phyloP scores from a whole-genome alignment of 2,888 invertebrate genomes.

The Cylloceria caligata region DNA sequence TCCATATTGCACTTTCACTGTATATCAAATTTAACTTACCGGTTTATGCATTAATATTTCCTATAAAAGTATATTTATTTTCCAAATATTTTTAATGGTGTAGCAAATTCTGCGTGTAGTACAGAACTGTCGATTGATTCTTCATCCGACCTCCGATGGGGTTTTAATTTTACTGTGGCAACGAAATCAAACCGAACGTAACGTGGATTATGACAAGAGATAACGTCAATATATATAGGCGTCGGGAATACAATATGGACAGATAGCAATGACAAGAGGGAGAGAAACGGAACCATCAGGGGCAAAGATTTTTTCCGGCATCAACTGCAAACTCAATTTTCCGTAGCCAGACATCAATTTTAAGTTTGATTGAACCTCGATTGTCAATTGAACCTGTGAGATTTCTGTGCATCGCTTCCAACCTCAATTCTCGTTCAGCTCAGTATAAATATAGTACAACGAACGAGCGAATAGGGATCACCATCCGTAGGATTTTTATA shows the following conservation, averaged over 20 bases:
- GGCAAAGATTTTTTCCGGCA: not conserved
- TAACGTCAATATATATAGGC: not conserved
- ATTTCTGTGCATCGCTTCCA: not conserved
- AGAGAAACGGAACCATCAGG: not conserved
- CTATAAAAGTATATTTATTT: too few relatives aligned
- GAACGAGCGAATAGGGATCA: too few relatives aligned
- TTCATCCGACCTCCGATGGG: too few relatives aligned
- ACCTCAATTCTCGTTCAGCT: not conserved
- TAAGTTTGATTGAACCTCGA: not conserved
- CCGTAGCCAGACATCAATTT: conserved; percentile 3
- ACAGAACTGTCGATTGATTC: not conserved
- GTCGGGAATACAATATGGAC: not conserved
- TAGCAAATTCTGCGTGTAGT: too few relatives aligned
- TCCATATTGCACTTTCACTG: too few relatives aligned
- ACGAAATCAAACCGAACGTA: conserved; percentile 1
- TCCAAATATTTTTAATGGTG: too few relatives aligned
- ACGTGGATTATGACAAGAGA: not conserved
- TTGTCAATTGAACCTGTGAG: conserved; percentile 11
- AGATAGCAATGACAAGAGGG: not conserved
- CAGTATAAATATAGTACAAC: not conserved
- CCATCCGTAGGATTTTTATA: not conserved
- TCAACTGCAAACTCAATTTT: not conserved
- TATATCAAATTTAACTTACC: too few relatives aligned
- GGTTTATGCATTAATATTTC: too few relatives aligned
- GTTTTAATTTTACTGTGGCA: not conserved